Evolutionary conservation across 2,888 invertebrate genomes (phyloP).

Genomic region (Drosophila mulleri): DNA sequence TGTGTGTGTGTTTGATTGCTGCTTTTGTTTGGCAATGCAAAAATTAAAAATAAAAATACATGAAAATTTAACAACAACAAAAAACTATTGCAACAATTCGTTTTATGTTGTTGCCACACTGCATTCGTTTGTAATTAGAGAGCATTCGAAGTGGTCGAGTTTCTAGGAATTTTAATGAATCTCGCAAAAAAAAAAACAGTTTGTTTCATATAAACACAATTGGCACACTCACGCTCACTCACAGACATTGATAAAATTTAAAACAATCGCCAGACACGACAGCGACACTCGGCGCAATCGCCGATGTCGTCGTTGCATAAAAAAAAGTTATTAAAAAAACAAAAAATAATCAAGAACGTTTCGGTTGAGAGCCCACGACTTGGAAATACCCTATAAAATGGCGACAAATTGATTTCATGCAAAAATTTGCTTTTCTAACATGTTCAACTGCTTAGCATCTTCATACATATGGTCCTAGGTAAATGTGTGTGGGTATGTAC

Average conservation of each 20-base stretch:
- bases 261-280: conserved; percentile 51
- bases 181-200: conserved; percentile 45
- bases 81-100: conserved; percentile 49
- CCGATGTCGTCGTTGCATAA: conserved; percentile 51
- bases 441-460: no score
- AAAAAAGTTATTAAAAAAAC: conserved; percentile 6
- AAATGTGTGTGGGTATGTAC: background rate
- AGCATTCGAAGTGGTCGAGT: conserved; percentile 54
- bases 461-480: no score
- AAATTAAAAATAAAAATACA: conserved; percentile 36
- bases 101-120: conserved; percentile 37
- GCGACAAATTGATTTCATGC: background rate
- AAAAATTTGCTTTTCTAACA: background rate
- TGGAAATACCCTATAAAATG: background rate
- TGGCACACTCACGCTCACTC: conserved; percentile 17
- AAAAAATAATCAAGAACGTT: conserved; percentile 5
- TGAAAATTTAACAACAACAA: conserved; percentile 18
- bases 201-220: conserved; percentile 59
- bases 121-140: conserved; percentile 64
- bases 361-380: background rate
- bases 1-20: conserved; percentile 5
- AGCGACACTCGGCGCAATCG: conserved; percentile 55
- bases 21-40: conserved; percentile 43
- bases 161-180: conserved; percentile 63
- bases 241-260: conserved; percentile 21